Evolutionary conservation across 1,140 invertebrate genomes (phyloP), one percentile per base, ranked within the genome.

Genomic region (Drosophila insularis): DNA sequence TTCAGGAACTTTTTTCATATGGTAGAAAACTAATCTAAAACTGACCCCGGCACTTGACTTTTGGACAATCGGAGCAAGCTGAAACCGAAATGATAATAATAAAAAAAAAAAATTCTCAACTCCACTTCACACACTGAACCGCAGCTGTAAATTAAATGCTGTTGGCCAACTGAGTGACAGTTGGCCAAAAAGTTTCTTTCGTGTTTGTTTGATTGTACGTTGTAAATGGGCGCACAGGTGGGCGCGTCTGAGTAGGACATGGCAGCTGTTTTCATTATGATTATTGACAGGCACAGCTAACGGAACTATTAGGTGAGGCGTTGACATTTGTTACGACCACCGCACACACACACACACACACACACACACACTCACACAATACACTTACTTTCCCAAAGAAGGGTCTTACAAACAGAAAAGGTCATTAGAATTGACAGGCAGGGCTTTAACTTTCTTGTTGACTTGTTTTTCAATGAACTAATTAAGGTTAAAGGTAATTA

Each of bases 201-300:
- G 35, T 37, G 35, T 37, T 37, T 37, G 35, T 10, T 37, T 11
- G 10, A 27, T 17, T 46, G 43, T 46, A 19, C 14, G 8, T 46
- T 14, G 43, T 46, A 46, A 46, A 46, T 46, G 43, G 32, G 21
- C 17, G 27, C 11, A 71, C 27, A 59, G 56, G 35, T 58, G 31
- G 27, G 17, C 53, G 14, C 53, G 69, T 58, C 63, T 61, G 63
- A 43, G 37, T 46, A 43, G 68, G 32, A 69, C 65, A 66, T 72
- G 79, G 72, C 82, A 87, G 82, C 84, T 87, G 82, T 81, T 79
- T 86, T 87, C 84, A 87, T 77, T 77, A 81, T 81, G 78, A 73
- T 79, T 86, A 87, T 87, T 89, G 82, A 87, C 82, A 87, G 82
- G 75, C 62, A 50, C 59, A 61, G 63, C 82, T 80, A 86, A 86